phyloP scores from a whole-genome alignment of 2,113 vertebrate genomes.

The Lichenostomus cassidix region DNA sequence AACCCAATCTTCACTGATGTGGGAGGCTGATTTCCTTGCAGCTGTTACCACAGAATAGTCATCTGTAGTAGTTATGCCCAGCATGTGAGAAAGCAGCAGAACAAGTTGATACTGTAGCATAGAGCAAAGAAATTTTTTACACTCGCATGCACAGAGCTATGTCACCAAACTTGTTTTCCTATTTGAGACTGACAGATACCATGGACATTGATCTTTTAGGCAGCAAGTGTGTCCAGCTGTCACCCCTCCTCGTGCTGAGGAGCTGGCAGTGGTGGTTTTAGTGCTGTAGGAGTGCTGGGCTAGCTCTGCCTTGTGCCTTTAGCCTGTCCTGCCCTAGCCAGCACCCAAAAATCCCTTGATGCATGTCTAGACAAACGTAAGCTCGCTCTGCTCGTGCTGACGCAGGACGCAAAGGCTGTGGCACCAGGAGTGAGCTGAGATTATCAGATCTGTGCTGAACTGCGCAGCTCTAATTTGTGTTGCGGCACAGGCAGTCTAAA shows the following conservation, averaged over 20 bases:
- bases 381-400: accelerated
- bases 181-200: not conserved
- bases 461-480: not conserved
- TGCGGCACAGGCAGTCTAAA: not conserved
- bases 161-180: not conserved
- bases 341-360: not conserved
- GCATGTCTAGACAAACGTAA: not conserved
- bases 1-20: not conserved
- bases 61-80: not conserved
- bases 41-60: not conserved
- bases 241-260: not conserved
- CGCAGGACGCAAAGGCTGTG: not conserved
- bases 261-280: not conserved
- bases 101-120: not conserved
- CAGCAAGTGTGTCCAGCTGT: not conserved
- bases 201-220: not conserved
- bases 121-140: not conserved
- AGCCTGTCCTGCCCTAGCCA: not conserved
- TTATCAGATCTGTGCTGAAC: not conserved
- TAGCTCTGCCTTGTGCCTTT: not conserved
- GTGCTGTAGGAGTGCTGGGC: not conserved
- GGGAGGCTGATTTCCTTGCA: not conserved
- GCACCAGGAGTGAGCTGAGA: not conserved
- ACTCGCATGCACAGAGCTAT: not conserved
- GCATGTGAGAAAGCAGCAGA: not conserved